Evolutionary conservation across 2,888 invertebrate genomes (phyloP), one percentile per base, ranked within the genome.

Genomic region (Ormyrus pomaceus): DNA sequence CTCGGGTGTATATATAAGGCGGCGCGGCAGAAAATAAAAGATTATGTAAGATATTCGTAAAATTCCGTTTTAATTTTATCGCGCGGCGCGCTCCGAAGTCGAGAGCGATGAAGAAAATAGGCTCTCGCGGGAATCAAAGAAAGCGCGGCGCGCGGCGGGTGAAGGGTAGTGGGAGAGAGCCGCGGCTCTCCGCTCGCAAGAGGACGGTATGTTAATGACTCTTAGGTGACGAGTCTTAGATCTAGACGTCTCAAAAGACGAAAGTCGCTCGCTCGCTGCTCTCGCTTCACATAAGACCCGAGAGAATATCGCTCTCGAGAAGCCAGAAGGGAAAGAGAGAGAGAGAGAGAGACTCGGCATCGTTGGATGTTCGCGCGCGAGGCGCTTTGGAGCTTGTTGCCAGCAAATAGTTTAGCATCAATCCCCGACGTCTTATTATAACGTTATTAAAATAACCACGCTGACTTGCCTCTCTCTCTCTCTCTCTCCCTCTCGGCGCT

Each of bases 371-470:
- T 83, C 80, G 82, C 82, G 82, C 82, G 83, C 83, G 83, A 66
- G 53, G 68, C 82, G 84, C 87, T 88, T 87, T 86, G 85, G 87
- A 85, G 87, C 85, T 85, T 86, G 86, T 85, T 89, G 90, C 90
- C 90, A 89, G 87, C 89, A 86, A 90, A 90, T 90, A 90, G 89
- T 90, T 89, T 85, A 89, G 87, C 90, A 89, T 90, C 90, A 90
- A 90, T 90, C 88, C 88, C 88, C 88, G 87, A 89, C 88, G 90
- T 90, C 90, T 90, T 90, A 90, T 90, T 90, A 90, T 89, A 90
- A 89, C 89, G 89, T 90, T 90, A 90, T 89, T 89, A 89, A 89
- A 89, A 89, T 90, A 90, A 90, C 89, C 87, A 86, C 86, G 84
- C 84, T 81, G 80, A 83, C 83, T 85, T 85, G 84, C 84, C 76